Evolutionary conservation across 2,113 vertebrate genomes (phyloP).

Genomic region (Epinephelus cyanopodus): DNA sequence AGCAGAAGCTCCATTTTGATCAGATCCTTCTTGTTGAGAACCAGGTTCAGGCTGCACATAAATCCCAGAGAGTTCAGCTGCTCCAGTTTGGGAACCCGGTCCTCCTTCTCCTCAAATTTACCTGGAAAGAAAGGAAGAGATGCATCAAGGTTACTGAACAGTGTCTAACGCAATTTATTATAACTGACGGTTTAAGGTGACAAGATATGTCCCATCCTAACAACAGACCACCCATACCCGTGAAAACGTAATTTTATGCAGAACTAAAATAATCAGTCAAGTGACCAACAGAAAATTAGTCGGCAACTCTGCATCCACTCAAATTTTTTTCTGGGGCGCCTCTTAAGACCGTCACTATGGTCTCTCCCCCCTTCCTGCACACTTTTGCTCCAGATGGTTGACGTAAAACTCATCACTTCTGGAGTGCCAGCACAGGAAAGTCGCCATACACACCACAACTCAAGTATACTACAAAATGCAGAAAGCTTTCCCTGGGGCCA

Average conservation of each 20-base stretch:
- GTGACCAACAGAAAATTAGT: too few species aligned
- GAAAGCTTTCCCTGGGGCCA: too few species aligned
- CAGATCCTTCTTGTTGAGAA: slow-evolving; percentile 89
- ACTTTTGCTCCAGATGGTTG: too few species aligned
- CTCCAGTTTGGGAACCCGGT: slow-evolving; percentile 91
- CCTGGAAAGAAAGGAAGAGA: slow-evolving; percentile 74
- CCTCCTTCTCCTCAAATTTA: slow-evolving; percentile 95
- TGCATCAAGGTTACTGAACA: not conserved
- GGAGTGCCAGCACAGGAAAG: too few species aligned
- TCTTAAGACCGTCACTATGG: too few species aligned
- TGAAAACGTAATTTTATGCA: not conserved
- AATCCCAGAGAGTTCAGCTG: slow-evolving; percentile 90
- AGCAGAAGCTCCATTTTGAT: slow-evolving; percentile 91
- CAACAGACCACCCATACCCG: not conserved
- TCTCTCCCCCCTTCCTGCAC: too few species aligned
- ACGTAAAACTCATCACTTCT: too few species aligned
- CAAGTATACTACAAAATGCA: too few species aligned
- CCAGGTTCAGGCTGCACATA: slow-evolving; percentile 88
- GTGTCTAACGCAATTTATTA: not conserved
- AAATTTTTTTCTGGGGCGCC: too few species aligned
- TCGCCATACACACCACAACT: too few species aligned
- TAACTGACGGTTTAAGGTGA: not conserved
- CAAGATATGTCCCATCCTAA: not conserved
- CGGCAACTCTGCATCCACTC: not conserved
- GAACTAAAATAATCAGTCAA: too few species aligned